These are phyloP conservation scores for Molossus alvarezi DNA, from an alignment of 2,797 vertebrate genomes.

Conservation along the genomic window DNA sequence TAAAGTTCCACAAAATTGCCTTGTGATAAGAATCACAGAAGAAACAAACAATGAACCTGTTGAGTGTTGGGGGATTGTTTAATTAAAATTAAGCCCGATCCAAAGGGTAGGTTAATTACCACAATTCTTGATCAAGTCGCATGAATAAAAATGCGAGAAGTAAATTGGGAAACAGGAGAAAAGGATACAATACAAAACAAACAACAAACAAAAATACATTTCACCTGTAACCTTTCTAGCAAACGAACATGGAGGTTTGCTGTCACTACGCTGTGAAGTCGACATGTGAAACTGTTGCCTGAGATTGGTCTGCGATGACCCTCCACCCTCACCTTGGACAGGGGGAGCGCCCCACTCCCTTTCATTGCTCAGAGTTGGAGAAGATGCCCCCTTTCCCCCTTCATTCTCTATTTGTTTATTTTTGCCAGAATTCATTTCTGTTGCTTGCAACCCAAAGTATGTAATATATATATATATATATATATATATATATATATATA, in stretches of 20 bases:
- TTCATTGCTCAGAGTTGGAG: not conserved
- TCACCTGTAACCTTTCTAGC: not conserved
- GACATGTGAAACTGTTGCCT: no score
- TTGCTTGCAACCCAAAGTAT: not conserved
- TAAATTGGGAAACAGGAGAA: conserved; percentile 15
- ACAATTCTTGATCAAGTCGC: conserved; percentile 65
- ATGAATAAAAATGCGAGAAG: conserved; percentile 74
- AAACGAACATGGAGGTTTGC: not conserved
- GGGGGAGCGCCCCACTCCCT: not conserved
- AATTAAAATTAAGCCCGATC: conserved; percentile 84
- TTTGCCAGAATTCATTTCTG: not conserved
- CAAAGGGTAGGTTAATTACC: conserved; percentile 80
- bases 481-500: not conserved
- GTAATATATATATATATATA: not conserved
- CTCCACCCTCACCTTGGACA: rapidly evolving
- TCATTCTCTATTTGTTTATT: not conserved
- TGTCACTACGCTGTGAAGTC: no score
- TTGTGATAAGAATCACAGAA: conserved; percentile 79
- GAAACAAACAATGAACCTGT: conserved; percentile 80
- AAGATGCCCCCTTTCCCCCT: not conserved
- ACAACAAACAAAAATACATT: not conserved
- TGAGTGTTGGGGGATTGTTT: conserved; percentile 65
- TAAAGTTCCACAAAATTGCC: conserved; percentile 80
- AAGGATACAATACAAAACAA: not conserved
- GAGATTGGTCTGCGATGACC: not conserved